A percentile compares a stretch with the other conserved stretches of the same genome.
phyloP scores from a whole-genome alignment of 2,888 invertebrate species.

The Chrysomela aeneicollis region DNA sequence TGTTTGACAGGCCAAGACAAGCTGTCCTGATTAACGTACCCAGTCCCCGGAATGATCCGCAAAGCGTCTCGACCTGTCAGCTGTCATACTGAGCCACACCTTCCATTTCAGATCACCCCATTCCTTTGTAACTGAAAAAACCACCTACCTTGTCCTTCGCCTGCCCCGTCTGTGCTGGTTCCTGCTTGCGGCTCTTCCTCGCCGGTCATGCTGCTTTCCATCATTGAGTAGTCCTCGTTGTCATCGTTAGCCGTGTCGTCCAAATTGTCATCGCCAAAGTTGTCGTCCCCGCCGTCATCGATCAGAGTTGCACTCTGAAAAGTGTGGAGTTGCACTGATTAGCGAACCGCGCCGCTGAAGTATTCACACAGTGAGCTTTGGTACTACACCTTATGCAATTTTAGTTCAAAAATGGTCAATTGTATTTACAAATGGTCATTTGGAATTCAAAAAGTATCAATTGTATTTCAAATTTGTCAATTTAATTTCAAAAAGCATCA shows the following conservation, averaged over 20 bases:
- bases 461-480: no score
- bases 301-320: constrained; percentile 34
- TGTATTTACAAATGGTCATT: no score
- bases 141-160: constrained; percentile 61
- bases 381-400: no score
- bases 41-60: no score
- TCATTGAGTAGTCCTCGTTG: constrained; percentile 57
- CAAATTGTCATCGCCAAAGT: constrained; percentile 52
- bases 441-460: no score
- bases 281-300: constrained; percentile 53
- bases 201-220: constrained; percentile 51
- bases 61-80: no score
- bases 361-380: no score
- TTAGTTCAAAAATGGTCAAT: no score
- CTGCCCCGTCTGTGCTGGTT: constrained; percentile 57
- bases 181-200: constrained; percentile 59
- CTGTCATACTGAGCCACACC: constrained; percentile 29
- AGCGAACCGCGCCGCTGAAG: no score
- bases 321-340: neutral
- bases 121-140: constrained; percentile 23
- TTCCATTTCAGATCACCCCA: neutral
- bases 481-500: no score
- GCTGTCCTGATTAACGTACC: no score
- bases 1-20: no score
- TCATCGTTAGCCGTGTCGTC: constrained; percentile 55